Evolutionary conservation across 2,113 vertebrate species (phyloP), one percentile per base, ranked within the genome.

Genomic region (Upupa epops): DNA sequence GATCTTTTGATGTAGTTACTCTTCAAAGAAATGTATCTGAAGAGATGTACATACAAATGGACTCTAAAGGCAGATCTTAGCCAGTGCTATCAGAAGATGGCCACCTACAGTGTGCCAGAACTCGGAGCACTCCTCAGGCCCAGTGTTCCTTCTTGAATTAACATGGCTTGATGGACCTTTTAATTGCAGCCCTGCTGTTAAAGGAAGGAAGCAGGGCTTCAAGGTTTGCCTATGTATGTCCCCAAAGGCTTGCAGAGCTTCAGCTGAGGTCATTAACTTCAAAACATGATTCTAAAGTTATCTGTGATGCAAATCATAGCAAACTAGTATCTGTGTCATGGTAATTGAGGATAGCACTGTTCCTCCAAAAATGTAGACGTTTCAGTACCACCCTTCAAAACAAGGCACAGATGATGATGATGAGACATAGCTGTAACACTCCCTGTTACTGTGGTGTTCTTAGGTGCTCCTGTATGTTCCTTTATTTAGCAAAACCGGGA

Each of bases 231-330:
- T 58, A n/a, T 37, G 9, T 72, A 13, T 25, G 31, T n/a, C 6
- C 78, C 56, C 3, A 55, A 37, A 51, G 26, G 34, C 8, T 40
- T 73, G 13, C 18, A 48, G 48, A 52, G 25, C 56, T 90, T 76
- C 34, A 46, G 20, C 2, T 77, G 45, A 66, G 4, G 16, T 74
- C 56, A 71, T 20, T 42, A 25, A 13, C 16, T 84, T 92, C 5
- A 42, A 70, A 68, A 54, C 3, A 1, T 12, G 8, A 52, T 74
- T 70, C 28, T 63, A 18, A 11, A 65, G 5, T 74, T 0, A 0
- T 55, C 56, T 66, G 1, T 74, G 29, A 42, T 52, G 22, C 31
- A 86, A 70, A 31, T 46, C 36, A 21, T 20, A 34, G 46, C 20
- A 26, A 65, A 28, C 61, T 14, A 49, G 15, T 51, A 80, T 10